Evolutionary conservation across 2,797 vertebrate genomes (phyloP).

Genomic region (Dromococcyx pavoninus): DNA sequence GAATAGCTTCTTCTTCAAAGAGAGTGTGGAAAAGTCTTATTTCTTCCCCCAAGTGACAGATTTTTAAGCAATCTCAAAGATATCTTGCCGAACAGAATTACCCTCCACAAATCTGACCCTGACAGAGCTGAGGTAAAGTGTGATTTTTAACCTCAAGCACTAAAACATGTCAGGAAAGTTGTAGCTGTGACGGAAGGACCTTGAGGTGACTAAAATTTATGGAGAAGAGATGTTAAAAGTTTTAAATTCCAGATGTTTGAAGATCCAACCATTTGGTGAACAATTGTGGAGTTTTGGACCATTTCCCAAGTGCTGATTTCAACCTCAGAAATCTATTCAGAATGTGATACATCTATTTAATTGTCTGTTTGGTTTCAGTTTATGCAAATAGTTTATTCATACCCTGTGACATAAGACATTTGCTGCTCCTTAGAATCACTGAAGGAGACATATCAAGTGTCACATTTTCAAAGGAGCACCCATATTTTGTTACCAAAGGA

Average conservation of each 20-base stretch:
- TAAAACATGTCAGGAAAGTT: conserved; percentile 40
- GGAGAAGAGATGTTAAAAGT: neutral
- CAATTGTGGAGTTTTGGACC: neutral
- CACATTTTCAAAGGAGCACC: neutral
- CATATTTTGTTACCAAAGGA: neutral
- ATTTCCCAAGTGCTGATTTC: neutral
- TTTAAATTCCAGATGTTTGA: conserved; percentile 63
- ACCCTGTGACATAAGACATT: neutral
- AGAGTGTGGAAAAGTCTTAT: conserved; percentile 19
- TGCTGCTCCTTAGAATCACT: neutral
- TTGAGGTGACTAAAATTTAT: conserved; percentile 57
- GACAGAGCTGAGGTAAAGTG: conserved; percentile 35
- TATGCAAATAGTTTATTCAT: neutral
- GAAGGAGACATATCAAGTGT: neutral
- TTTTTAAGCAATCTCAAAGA: conserved; percentile 34
- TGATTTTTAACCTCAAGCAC: conserved; percentile 50
- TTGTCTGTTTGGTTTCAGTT: neutral
- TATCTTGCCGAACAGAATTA: conserved; percentile 54
- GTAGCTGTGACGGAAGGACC: neutral
- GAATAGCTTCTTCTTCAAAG: conserved; percentile 48
- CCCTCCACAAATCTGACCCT: conserved; percentile 60
- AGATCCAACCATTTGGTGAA: conserved; percentile 50
- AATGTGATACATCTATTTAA: neutral
- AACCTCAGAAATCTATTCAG: neutral
- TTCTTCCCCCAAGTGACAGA: conserved; percentile 50